Conservation (phyloP, 2,888 invertebrate species). For the Lepetodrilus schrolli region DNA sequence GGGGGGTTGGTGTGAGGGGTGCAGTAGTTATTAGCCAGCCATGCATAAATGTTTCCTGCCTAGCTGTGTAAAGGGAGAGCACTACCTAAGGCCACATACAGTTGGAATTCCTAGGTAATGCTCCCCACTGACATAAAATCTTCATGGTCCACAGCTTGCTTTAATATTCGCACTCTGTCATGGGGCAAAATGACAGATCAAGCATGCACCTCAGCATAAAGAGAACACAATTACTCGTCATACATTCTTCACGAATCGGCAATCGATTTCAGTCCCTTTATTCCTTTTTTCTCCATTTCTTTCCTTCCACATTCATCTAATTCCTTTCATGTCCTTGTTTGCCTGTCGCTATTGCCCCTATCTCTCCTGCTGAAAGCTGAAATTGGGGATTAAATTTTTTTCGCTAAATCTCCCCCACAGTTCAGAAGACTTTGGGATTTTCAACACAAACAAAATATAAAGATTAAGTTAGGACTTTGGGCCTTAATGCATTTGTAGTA, state of each 20-base stretch:
- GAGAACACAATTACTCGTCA: conserved; percentile 2
- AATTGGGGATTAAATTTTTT: not conserved
- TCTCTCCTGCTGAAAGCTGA: not conserved
- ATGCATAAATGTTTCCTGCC: not conserved
- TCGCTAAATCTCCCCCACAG: not conserved
- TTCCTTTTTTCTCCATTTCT: conserved; percentile 6
- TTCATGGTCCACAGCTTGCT: not conserved
- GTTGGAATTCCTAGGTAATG: conserved; percentile 13
- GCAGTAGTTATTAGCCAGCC: not conserved
- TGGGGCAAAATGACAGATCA: too few species aligned
- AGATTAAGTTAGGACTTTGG: not conserved
- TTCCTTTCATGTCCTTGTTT: not conserved
- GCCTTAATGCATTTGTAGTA: not conserved
- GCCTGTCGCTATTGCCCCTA: not conserved
- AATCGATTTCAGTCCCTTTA: not conserved
- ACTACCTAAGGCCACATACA: not conserved
- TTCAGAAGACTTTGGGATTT: not conserved
- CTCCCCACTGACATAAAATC: conserved; percentile 3
- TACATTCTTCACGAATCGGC: conserved; percentile 7
- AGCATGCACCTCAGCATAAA: not conserved
- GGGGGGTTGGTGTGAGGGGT: not conserved
- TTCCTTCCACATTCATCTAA: not conserved
- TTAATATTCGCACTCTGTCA: not conserved
- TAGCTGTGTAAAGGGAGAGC: conserved; percentile 4
- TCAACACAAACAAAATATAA: not conserved